Conservation (phyloP, 2,113 vertebrate species). For the Percopsis transmontana region DNA sequence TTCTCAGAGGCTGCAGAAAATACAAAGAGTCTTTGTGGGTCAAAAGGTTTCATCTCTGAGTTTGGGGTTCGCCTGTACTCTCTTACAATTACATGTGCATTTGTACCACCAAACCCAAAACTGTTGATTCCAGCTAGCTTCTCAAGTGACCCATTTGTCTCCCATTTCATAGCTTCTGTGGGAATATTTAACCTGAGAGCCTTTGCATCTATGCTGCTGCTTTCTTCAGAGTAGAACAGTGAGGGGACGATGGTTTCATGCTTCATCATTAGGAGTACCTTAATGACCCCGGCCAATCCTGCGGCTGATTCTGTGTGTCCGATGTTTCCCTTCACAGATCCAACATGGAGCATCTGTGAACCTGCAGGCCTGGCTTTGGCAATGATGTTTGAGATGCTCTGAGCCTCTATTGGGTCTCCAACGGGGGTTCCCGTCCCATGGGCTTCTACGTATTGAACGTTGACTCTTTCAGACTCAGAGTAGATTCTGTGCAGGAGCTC, state of each 20-base stretch:
- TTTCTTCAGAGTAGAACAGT: conserved; percentile 80
- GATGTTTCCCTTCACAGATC: conserved; percentile 86
- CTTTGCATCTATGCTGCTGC: conserved; percentile 75
- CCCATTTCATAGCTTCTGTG: conserved; percentile 77
- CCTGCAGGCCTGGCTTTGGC: conserved; percentile 65
- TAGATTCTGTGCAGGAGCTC: conserved; percentile 80
- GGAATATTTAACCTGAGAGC: conserved; percentile 77
- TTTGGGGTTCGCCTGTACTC: conserved; percentile 64
- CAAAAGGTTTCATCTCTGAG: conserved; percentile 37
- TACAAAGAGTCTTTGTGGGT: conserved; percentile 73
- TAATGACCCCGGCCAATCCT: conserved; percentile 85
- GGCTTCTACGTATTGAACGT: conserved; percentile 83
- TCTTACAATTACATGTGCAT: conserved; percentile 82
- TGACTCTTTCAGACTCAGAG: conserved; percentile 65
- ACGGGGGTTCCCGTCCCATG: conserved; percentile 83
- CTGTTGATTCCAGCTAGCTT: conserved; percentile 85
- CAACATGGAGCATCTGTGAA: conserved; percentile 69
- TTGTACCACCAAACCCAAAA: conserved; percentile 90
- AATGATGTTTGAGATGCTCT: conserved; percentile 75
- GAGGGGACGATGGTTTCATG: conserved; percentile 84
- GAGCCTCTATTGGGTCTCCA: conserved; percentile 81
- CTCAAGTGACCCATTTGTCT: conserved; percentile 56
- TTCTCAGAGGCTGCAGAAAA: conserved; percentile 81
- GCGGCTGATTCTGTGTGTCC: conserved; percentile 87
- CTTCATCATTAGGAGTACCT: conserved; percentile 90